These are phyloP conservation scores for Platerodrilus igneus DNA, from an alignment of 2,888 invertebrate genomes.

Conservation along the genomic window DNA sequence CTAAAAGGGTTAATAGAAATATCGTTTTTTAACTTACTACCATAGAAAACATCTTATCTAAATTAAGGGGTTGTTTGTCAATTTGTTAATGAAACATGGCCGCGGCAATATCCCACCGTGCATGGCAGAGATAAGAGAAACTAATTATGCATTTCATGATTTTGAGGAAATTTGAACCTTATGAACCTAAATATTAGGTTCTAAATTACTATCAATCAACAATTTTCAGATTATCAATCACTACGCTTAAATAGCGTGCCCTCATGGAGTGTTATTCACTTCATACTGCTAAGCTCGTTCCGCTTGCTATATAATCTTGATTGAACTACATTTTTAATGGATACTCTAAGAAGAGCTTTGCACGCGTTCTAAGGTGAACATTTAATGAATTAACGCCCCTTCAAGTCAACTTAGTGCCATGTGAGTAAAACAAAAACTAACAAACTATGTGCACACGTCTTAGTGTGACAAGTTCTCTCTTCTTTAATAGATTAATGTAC, in stretches of 20 bases:
- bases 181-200: slow-evolving; percentile 7
- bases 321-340: slow-evolving; percentile 32
- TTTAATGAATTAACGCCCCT: too few species aligned
- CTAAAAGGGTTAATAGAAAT: too few species aligned
- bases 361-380: slow-evolving; percentile 13
- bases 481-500: slow-evolving; percentile 42
- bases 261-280: slow-evolving; percentile 30
- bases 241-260: slow-evolving; percentile 31
- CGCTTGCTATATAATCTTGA: slow-evolving; percentile 32
- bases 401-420: too few species aligned
- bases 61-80: too few species aligned
- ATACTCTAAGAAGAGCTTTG: slow-evolving; percentile 19
- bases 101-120: too few species aligned
- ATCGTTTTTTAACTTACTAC: too few species aligned
- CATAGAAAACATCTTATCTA: too few species aligned
- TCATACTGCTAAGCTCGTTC: slow-evolving; percentile 31
- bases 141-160: slow-evolving; percentile 16
- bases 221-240: slow-evolving; percentile 33
- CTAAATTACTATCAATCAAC: slow-evolving; percentile 32
- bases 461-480: slow-evolving; percentile 28
- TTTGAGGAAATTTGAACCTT: slow-evolving; percentile 10
- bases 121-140: slow-evolving; percentile 10
- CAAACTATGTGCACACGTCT: slow-evolving; percentile 25
- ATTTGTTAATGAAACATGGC: too few species aligned
- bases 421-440: too few species aligned